Conservation (phyloP, 2,797 vertebrate genomes). For the Champsocephalus esox region DNA sequence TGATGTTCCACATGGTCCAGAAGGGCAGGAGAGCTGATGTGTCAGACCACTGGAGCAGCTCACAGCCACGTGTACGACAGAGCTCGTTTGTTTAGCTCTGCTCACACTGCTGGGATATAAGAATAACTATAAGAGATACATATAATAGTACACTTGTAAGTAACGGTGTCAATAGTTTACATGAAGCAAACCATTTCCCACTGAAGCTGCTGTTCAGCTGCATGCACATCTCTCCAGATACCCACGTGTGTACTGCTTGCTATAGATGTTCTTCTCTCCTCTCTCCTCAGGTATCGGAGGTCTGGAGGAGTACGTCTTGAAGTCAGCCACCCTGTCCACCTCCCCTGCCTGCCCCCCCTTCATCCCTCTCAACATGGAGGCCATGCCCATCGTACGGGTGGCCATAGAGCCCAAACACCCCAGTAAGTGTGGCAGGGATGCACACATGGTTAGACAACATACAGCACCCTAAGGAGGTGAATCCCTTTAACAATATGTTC, state of each 20-base stretch:
- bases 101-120: not conserved
- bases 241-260: not conserved
- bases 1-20: too few relatives aligned
- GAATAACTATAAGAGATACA: too few relatives aligned
- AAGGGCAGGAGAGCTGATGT: too few relatives aligned
- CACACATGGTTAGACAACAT: not conserved
- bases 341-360: constrained; percentile 92
- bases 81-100: not conserved
- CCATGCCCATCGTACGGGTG: constrained; percentile 93
- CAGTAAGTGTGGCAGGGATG: constrained; percentile 83
- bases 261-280: not conserved
- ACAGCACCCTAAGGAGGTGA: not conserved
- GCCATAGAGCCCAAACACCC: constrained; percentile 96
- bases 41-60: not conserved
- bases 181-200: too few relatives aligned
- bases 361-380: constrained; percentile 93
- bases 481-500: not conserved
- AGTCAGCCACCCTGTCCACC: constrained; percentile 94
- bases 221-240: too few relatives aligned
- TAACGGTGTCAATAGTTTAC: too few relatives aligned
- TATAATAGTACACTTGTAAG: too few relatives aligned
- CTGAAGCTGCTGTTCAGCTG: too few relatives aligned
- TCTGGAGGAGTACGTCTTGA: constrained; percentile 91
- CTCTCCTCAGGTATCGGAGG: constrained; percentile 90
- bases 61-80: not conserved